A percentile compares a stretch with the other conserved stretches of the same genome.
phyloP scores from a whole-genome alignment of 64 coral and sea anemone genomes.

The Exaiptasia diaphana region DNA sequence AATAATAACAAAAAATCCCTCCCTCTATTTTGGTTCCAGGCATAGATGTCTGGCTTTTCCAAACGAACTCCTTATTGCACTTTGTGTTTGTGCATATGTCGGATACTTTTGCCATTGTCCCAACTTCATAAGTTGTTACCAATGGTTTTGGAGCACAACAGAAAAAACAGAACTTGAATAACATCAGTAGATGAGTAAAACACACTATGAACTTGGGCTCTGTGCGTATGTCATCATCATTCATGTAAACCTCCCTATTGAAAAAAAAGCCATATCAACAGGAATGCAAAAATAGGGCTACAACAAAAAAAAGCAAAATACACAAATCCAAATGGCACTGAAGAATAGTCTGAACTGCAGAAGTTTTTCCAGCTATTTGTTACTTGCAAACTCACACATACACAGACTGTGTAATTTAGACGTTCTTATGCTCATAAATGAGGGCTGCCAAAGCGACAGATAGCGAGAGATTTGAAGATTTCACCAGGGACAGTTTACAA shows the following conservation, averaged over 20 bases:
- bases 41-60: constrained; percentile 35
- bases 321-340: too few relatives aligned
- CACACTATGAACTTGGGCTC: constrained; percentile 25
- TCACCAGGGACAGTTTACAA: too few relatives aligned
- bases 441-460: too few relatives aligned
- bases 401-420: too few relatives aligned
- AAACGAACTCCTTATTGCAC: constrained; percentile 9
- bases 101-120: background rate
- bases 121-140: background rate
- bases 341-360: too few relatives aligned
- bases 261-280: background rate
- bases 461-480: too few relatives aligned
- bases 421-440: too few relatives aligned
- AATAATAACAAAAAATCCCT: constrained; percentile 29
- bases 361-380: too few relatives aligned
- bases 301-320: too few relatives aligned
- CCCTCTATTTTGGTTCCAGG: constrained; percentile 33
- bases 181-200: constrained; percentile 12
- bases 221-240: background rate
- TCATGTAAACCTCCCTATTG: background rate
- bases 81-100: constrained; percentile 2
- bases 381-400: too few relatives aligned
- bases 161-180: constrained; percentile 28
- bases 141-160: background rate
- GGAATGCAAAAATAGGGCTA: too few relatives aligned